phyloP scores from a whole-genome alignment of 1,140 invertebrate genomes.

The Drosophila pachea region DNA sequence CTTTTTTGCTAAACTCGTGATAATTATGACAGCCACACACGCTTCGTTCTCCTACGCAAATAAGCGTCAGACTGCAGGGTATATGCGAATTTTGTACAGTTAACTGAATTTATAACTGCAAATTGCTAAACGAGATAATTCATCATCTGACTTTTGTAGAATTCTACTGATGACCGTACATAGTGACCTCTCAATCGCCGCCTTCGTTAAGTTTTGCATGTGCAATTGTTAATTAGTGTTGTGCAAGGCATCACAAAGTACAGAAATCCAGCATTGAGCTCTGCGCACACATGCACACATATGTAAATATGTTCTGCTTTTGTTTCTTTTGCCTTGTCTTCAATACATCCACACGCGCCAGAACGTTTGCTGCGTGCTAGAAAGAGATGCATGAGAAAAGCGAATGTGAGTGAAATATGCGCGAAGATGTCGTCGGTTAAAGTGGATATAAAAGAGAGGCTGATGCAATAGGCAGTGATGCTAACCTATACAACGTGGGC shows the following conservation, averaged over 20 bases:
- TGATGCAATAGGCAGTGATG: slow-evolving; percentile 36
- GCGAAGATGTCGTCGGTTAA: slow-evolving; percentile 35
- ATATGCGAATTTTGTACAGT: slow-evolving; percentile 10
- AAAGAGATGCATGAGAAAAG: slow-evolving; percentile 26
- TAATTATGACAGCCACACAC: slow-evolving; percentile 60
- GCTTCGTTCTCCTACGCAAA: slow-evolving; percentile 23
- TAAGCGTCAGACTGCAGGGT: slow-evolving; percentile 24
- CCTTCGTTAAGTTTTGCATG: slow-evolving; percentile 9
- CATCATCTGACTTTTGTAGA: not conserved
- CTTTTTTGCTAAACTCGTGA: slow-evolving; percentile 26
- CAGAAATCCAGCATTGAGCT: slow-evolving; percentile 4
- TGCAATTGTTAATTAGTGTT: not conserved
- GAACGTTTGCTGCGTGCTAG: not conserved
- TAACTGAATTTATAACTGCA: not conserved
- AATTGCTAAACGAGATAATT: not conserved
- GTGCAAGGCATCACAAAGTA: slow-evolving; percentile 17
- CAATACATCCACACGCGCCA: not conserved
- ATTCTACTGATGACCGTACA: not conserved
- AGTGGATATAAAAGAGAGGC: slow-evolving; percentile 22
- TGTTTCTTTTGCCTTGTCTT: slow-evolving; percentile 28
- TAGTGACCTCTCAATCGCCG: not conserved
- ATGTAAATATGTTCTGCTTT: slow-evolving; percentile 4
- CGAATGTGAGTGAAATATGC: slow-evolving; percentile 71
- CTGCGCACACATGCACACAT: not conserved
- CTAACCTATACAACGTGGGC: slow-evolving; percentile 13